A percentile compares a stretch with the other conserved stretches of the same genome.
Conservation (phyloP, 2,888 invertebrate species). For the Pterobdella sp. region DNA sequence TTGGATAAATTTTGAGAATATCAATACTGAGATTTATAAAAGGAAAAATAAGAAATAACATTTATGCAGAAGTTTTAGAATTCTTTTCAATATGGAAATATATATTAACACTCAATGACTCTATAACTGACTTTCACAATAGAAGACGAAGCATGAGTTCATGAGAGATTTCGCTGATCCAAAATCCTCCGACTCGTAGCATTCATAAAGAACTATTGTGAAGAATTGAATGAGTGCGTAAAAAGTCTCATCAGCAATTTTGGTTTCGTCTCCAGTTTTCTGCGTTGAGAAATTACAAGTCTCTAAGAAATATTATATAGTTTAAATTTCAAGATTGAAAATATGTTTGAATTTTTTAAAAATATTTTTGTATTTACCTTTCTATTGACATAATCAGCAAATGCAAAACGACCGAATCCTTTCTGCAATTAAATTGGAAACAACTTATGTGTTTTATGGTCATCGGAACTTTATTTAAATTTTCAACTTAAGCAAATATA, state of each 20-base stretch:
- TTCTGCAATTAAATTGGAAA: conserved; percentile 42
- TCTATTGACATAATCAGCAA: conserved; percentile 61
- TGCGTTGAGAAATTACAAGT: background rate
- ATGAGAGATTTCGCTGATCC: conserved; percentile 65
- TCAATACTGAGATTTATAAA: no score
- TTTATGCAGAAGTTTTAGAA: no score
- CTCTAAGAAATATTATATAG: background rate
- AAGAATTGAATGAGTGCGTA: conserved; percentile 65
- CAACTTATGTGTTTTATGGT: background rate
- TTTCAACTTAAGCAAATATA: background rate
- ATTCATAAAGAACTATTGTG: conserved; percentile 65
- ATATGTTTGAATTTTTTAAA: background rate
- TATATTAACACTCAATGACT: no score
- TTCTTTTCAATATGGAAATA: no score
- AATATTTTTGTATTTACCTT: conserved; percentile 43
- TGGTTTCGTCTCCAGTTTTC: conserved; percentile 17
- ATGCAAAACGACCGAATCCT: conserved; percentile 60
- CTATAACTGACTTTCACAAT: conserved; percentile 59
- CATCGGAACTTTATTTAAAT: background rate
- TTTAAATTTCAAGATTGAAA: background rate
- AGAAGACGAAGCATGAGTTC: conserved; percentile 70
- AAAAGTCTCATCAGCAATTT: conserved; percentile 60
- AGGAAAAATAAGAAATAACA: no score
- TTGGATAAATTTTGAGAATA: no score
- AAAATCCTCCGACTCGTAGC: conserved; percentile 65